phyloP scores from a whole-genome alignment of 2,888 invertebrate genomes.

The Aelia acuminata region DNA sequence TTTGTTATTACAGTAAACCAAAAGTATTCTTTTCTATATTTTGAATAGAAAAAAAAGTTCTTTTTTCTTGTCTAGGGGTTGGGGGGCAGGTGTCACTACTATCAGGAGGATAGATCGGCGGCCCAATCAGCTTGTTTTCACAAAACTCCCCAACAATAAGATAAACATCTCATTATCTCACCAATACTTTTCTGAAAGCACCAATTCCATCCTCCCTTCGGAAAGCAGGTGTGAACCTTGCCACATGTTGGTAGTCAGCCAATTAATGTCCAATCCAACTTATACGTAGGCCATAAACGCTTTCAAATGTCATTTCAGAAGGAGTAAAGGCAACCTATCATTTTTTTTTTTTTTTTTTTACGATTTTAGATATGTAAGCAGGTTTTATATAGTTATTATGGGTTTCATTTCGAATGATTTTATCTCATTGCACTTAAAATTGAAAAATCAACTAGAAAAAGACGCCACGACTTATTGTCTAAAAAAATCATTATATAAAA shows the following conservation, averaged over 20 bases:
- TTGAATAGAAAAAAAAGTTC: too few species aligned
- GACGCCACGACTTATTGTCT: too few species aligned
- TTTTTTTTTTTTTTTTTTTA: background rate
- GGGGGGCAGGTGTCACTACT: background rate
- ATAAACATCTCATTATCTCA: conserved; percentile 34
- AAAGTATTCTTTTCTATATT: too few species aligned
- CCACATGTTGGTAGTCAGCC: background rate
- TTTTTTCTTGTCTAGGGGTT: too few species aligned
- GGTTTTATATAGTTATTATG: too few species aligned
- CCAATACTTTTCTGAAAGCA: conserved; percentile 19
- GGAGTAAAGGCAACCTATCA: background rate
- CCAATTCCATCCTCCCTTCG: background rate
- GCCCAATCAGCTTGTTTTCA: conserved; percentile 22
- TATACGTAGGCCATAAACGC: background rate
- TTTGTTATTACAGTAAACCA: too few species aligned
- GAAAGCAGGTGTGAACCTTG: conserved; percentile 17
- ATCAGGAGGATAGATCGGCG: background rate
- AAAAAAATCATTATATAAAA: too few species aligned
- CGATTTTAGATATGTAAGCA: too few species aligned
- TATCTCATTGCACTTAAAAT: too few species aligned
- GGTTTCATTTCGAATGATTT: too few species aligned
- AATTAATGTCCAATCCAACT: conserved; percentile 7
- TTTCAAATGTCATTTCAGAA: background rate
- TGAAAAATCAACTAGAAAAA: too few species aligned
- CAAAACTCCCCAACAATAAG: conserved; percentile 27